Evolutionary conservation across 64 coral and sea anemone species (phyloP).

Genomic region (Montipora cactus): DNA sequence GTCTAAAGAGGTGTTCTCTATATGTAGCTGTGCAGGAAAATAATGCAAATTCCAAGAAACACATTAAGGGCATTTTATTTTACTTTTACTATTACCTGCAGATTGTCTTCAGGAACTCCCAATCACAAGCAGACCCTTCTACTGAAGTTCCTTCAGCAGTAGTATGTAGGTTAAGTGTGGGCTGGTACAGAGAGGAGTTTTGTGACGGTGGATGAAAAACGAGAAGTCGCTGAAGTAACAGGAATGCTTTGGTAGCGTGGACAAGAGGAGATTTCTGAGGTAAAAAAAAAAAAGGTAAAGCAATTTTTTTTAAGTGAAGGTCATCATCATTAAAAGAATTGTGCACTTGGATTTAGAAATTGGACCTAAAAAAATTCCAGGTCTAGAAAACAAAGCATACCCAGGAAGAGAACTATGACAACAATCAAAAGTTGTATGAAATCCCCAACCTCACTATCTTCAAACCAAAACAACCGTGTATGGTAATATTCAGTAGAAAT

Average conservation of each 20-base stretch:
- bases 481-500: no score
- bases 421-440: no score
- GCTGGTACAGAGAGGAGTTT: conserved; percentile 29
- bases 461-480: no score
- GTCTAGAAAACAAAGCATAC: no score
- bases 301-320: no score
- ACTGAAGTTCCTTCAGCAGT: neutral
- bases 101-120: conserved; percentile 48
- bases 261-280: conserved; percentile 41
- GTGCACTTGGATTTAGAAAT: no score
- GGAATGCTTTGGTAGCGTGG: conserved; percentile 23
- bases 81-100: conserved; percentile 23
- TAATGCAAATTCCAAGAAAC: neutral
- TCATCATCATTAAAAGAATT: no score
- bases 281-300: neutral
- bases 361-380: no score
- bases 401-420: no score
- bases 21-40: neutral
- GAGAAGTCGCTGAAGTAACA: conserved; percentile 45
- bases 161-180: neutral
- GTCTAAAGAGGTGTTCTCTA: no score
- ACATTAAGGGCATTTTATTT: no score
- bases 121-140: neutral
- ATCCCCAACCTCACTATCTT: no score
- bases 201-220: conserved; percentile 32